Percentiles rank a stretch among this genome's conserved stretches.
Conservation (phyloP, 1,140 invertebrate species). For the Thaumetopoea pityocampa region DNA sequence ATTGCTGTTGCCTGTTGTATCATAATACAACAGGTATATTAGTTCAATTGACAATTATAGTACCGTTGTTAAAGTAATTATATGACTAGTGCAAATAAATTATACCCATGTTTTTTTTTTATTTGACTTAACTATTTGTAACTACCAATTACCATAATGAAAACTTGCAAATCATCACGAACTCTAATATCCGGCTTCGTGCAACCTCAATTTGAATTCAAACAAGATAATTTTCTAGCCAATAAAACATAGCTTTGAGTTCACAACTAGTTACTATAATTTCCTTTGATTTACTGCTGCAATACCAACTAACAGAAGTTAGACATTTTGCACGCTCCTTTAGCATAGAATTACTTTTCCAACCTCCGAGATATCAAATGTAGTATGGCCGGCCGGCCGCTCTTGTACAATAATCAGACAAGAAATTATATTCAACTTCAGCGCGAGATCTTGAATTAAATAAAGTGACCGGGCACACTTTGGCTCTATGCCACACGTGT, state of each 20-base stretch:
- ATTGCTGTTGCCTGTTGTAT: too few relatives aligned
- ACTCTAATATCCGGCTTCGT: constrained; percentile 10
- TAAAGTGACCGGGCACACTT: constrained; percentile 30
- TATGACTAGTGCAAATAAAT: too few relatives aligned
- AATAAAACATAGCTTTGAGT: constrained; percentile 41
- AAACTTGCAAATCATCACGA: too few relatives aligned
- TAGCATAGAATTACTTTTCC: constrained; percentile 40
- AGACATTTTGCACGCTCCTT: constrained; percentile 47
- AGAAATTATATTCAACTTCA: constrained; percentile 18
- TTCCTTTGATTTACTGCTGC: constrained; percentile 47
- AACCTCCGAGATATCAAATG: constrained; percentile 27
- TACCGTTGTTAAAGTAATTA: too few relatives aligned
- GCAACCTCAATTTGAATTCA: constrained; percentile 27
- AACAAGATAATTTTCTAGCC: constrained; percentile 49
- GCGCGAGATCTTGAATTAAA: constrained; percentile 21
- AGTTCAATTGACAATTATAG: too few relatives aligned
- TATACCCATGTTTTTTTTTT: too few relatives aligned
- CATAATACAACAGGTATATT: too few relatives aligned
- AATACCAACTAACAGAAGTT: constrained; percentile 39
- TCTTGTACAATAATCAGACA: constrained; percentile 8
- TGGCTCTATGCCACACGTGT: constrained; percentile 45
- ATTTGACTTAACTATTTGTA: too few relatives aligned
- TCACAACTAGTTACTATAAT: constrained; percentile 37
- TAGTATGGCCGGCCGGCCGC: constrained; percentile 20
- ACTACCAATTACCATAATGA: too few relatives aligned